phyloP scores from a whole-genome alignment of 1,140 invertebrate species.

The Samia ricini region DNA sequence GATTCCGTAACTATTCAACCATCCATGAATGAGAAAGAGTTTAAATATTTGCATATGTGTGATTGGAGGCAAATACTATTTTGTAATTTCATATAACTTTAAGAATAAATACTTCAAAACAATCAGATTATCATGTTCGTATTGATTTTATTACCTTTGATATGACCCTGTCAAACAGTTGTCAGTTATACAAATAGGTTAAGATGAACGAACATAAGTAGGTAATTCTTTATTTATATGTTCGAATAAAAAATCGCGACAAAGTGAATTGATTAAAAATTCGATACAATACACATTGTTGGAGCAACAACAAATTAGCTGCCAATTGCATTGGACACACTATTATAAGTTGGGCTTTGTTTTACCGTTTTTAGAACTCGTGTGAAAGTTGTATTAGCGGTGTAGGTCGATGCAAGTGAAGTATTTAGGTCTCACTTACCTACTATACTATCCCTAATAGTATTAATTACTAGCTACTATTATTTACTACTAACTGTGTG shows the following conservation, averaged over 20 bases:
- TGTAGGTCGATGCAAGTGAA: constrained; percentile 1
- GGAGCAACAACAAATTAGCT: constrained; percentile 67
- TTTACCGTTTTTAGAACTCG: constrained; percentile 68
- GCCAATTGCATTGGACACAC: constrained; percentile 72
- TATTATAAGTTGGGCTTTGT: constrained; percentile 72
- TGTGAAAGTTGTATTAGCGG: constrained; percentile 50
- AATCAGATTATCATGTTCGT: too few relatives aligned
- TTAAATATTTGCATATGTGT: too few relatives aligned
- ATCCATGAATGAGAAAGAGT: too few relatives aligned
- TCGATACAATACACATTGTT: constrained; percentile 51
- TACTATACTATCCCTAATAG: neutral
- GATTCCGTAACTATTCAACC: too few relatives aligned
- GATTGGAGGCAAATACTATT: too few relatives aligned
- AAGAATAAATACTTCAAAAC: too few relatives aligned
- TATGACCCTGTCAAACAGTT: too few relatives aligned
- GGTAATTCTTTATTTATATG: neutral
- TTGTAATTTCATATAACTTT: too few relatives aligned
- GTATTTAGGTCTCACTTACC: neutral
- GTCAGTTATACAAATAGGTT: too few relatives aligned
- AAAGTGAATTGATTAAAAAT: constrained; percentile 40
- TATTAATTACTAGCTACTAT: neutral
- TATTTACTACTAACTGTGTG: too few relatives aligned
- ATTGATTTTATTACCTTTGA: too few relatives aligned
- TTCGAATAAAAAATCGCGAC: neutral
- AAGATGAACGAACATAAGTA: too few relatives aligned